Evolutionary conservation across 2,113 vertebrate genomes (phyloP).

Genomic region (Chiloscyllium plagiosum): DNA sequence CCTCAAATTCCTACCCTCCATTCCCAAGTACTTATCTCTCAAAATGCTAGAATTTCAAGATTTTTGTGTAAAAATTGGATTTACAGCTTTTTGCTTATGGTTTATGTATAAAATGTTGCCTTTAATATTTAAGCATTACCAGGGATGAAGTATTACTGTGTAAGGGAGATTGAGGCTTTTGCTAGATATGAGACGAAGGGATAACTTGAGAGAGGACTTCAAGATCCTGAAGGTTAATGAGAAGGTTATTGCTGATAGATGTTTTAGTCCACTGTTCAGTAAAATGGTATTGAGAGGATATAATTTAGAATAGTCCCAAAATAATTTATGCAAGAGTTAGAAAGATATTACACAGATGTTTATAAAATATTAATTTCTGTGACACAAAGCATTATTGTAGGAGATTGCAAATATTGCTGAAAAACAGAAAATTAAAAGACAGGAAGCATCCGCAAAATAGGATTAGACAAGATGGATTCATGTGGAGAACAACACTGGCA

Average conservation of each 20-base stretch:
- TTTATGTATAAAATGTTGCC: neutral
- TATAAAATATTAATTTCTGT: neutral
- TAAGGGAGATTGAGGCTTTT: neutral
- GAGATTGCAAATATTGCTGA: neutral
- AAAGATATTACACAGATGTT: neutral
- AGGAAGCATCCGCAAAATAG: neutral
- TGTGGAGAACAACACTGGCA: neutral
- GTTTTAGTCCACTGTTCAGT: neutral
- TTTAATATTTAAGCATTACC: neutral
- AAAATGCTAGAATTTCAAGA: neutral
- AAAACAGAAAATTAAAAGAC: neutral
- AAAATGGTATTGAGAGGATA: neutral
- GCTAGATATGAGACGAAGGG: neutral
- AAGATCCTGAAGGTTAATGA: neutral
- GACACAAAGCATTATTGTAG: neutral
- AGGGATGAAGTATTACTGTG: neutral
- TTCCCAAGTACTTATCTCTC: neutral
- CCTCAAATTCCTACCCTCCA: neutral
- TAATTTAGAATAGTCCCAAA: neutral
- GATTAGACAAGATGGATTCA: neutral
- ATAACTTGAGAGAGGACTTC: neutral
- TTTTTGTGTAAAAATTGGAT: neutral
- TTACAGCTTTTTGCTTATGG: neutral
- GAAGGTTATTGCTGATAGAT: neutral
- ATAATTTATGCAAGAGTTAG: neutral